Percentiles rank a stretch among this genome's conserved stretches.
phyloP scores from a whole-genome alignment of 64 coral and sea anemone species.

The Orbicella faveolata region DNA sequence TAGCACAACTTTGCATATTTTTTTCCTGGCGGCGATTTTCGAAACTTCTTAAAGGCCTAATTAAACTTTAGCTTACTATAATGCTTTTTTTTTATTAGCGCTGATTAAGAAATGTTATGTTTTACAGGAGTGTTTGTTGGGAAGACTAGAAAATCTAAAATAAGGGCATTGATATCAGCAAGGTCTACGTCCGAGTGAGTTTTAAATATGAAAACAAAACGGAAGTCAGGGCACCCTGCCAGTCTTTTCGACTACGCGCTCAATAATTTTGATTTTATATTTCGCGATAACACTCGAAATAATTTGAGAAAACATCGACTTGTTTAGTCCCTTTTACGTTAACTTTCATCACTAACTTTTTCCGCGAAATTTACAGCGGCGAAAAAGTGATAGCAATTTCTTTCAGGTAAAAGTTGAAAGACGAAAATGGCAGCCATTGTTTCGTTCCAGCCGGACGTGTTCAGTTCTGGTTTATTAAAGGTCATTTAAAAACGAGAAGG shows the following conservation, averaged over 20 bases:
- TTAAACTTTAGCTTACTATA: neutral
- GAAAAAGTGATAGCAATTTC: too few species aligned
- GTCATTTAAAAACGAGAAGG: neutral
- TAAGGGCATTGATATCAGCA: neutral
- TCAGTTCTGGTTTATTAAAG: neutral
- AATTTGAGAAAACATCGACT: neutral
- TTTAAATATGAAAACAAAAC: neutral
- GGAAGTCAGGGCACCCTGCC: neutral
- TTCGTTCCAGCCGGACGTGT: neutral
- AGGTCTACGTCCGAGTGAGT: neutral
- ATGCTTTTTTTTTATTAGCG: neutral
- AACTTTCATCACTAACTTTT: neutral
- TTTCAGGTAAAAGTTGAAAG: neutral
- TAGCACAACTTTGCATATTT: neutral
- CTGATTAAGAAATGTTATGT: slow-evolving; percentile 15
- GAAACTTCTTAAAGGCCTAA: neutral
- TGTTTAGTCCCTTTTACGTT: neutral
- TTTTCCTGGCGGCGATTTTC: neutral
- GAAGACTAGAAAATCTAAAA: neutral
- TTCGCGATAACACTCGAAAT: neutral
- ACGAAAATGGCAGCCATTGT: neutral
- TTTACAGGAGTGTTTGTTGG: neutral
- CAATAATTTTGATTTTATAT: neutral
- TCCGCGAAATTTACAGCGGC: too few species aligned
- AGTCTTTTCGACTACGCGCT: neutral